phyloP scores from a whole-genome alignment of 2,113 vertebrate genomes.

The Zootoca vivipara region DNA sequence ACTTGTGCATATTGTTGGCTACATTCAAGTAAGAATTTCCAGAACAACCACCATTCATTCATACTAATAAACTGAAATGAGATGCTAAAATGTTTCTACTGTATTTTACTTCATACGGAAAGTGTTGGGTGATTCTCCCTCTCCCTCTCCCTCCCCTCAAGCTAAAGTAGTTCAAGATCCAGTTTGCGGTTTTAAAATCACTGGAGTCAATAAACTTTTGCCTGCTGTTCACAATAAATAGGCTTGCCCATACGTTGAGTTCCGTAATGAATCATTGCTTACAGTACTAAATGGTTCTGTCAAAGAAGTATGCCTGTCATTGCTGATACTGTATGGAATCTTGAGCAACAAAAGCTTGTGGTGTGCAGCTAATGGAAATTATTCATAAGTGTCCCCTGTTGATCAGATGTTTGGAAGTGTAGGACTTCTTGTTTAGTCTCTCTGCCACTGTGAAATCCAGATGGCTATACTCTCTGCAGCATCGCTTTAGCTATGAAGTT shows the following conservation, averaged over 20 bases:
- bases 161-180: neutral
- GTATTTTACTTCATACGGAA: neutral
- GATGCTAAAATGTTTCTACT: neutral
- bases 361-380: neutral
- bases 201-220: neutral
- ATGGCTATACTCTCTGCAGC: neutral
- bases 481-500: constrained; percentile 8
- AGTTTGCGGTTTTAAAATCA: neutral
- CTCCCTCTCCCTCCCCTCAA: neutral
- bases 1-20: neutral
- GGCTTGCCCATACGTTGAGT: neutral
- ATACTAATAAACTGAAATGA: neutral
- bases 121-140: neutral
- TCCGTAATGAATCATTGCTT: constrained; percentile 8
- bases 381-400: neutral
- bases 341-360: neutral
- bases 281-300: neutral
- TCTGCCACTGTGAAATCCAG: constrained; percentile 2
- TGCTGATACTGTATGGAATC: neutral
- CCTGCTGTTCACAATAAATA: neutral
- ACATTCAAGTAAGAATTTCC: accelerated
- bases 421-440: neutral
- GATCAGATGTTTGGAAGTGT: neutral
- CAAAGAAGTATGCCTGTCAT: neutral
- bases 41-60: neutral